Conservation (phyloP, 2,113 vertebrate species). For the Gymnarchus niloticus region DNA sequence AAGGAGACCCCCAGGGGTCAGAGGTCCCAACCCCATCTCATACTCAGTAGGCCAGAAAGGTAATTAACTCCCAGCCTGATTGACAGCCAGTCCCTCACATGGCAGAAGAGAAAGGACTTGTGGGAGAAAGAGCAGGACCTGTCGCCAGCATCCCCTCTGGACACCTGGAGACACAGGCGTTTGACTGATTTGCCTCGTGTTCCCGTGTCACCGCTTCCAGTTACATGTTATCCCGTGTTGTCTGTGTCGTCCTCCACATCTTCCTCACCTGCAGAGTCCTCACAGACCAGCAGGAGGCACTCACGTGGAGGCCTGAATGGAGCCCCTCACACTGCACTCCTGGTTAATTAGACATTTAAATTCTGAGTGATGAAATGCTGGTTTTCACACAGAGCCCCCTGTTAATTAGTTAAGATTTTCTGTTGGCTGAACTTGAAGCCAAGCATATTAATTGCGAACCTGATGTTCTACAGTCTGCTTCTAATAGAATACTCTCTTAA, state of each 20-base stretch:
- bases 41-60: constrained; percentile 55
- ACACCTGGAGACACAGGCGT: background rate
- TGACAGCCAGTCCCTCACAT: constrained; percentile 65
- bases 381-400: background rate
- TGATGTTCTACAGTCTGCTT: background rate
- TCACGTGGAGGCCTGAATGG: background rate
- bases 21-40: constrained; percentile 65
- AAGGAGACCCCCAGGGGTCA: constrained; percentile 54
- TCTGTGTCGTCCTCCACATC: background rate
- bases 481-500: background rate
- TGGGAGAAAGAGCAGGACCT: background rate
- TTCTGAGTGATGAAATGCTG: background rate
- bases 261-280: background rate
- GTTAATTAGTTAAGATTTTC: background rate
- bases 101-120: constrained; percentile 27
- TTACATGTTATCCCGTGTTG: background rate
- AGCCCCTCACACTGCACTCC: background rate
- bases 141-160: constrained; percentile 29
- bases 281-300: background rate
- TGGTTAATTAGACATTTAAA: background rate
- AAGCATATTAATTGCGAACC: background rate
- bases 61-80: constrained; percentile 66
- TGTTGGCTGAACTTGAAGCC: constrained; percentile 4
- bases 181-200: background rate
- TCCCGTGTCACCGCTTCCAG: background rate